A percentile compares a stretch with the other conserved stretches of the same genome.
Evolutionary conservation across 2,888 invertebrate genomes (phyloP).

Genomic region (Iselma pallidipennis): DNA sequence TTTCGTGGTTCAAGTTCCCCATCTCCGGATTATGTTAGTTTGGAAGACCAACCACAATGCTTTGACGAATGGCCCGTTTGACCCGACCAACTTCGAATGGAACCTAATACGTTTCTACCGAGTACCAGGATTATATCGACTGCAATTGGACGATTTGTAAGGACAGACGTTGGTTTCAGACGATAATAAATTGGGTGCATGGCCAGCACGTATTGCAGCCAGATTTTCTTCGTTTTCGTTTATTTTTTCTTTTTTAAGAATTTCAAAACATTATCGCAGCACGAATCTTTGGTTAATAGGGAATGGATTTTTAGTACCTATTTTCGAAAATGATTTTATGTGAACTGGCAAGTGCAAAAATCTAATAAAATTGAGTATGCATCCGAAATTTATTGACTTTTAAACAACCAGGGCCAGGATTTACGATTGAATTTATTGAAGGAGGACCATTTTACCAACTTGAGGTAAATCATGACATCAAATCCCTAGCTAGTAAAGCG

Average conservation of each 20-base stretch:
- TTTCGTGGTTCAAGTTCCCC: not conserved
- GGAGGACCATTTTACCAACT: not conserved
- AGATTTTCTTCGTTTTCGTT: not conserved
- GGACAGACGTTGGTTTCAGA: constrained; percentile 8
- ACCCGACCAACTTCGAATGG: constrained; percentile 24
- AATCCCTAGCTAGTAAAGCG: not conserved
- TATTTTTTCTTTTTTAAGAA: not conserved
- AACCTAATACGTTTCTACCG: constrained; percentile 27
- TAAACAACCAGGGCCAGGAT: not conserved
- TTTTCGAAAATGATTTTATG: not conserved
- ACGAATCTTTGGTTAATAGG: not conserved
- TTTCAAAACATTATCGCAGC: no score
- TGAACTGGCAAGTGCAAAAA: not conserved
- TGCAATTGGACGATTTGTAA: constrained; percentile 19
- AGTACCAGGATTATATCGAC: constrained; percentile 21
- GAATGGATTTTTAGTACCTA: not conserved
- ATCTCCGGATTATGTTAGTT: constrained; percentile 21
- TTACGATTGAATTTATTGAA: not conserved
- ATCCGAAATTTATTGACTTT: constrained; percentile 2
- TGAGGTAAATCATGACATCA: constrained; percentile 3
- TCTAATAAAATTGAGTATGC: constrained; percentile 3
- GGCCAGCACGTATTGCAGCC: constrained; percentile 5
- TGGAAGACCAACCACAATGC: constrained; percentile 27
- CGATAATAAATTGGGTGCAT: constrained; percentile 11
- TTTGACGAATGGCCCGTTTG: constrained; percentile 32